These are phyloP conservation scores for Drosophila pseudoobscura DNA, from an alignment of 1,140 invertebrate species.

Conservation along the genomic window DNA sequence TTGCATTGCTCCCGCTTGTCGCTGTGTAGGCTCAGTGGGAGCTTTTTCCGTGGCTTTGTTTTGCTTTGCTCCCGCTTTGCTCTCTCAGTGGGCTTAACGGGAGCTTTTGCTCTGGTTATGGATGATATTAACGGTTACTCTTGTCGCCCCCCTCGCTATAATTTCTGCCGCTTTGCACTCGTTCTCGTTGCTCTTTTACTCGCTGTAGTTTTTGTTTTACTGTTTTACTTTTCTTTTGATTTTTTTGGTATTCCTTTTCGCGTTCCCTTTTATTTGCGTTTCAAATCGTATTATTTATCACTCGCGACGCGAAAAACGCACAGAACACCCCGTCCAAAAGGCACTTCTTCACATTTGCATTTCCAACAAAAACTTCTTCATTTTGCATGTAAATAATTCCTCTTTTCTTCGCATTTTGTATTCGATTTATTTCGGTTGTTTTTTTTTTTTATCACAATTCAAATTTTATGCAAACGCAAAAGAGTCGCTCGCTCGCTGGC, in stretches of 20 bases:
- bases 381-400: slow-evolving; percentile 62
- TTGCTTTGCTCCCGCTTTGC: slow-evolving; percentile 5
- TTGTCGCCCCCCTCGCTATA: neutral
- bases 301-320: slow-evolving; percentile 20
- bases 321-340: slow-evolving; percentile 48
- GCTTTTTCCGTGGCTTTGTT: slow-evolving; percentile 1
- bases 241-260: slow-evolving; percentile 2
- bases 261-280: slow-evolving; percentile 41
- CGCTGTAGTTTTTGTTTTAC: too few species aligned
- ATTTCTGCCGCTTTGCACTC: too few species aligned
- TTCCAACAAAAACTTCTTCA: slow-evolving; percentile 53
- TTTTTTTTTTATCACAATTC: slow-evolving; percentile 29
- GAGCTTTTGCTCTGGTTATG: too few species aligned
- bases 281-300: slow-evolving; percentile 61
- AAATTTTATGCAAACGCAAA: slow-evolving; percentile 24
- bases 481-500: too few species aligned
- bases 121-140: too few species aligned
- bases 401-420: slow-evolving; percentile 34
- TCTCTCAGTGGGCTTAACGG: too few species aligned
- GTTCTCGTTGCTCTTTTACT: slow-evolving; percentile 8
- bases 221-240: too few species aligned
- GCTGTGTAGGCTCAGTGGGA: neutral
- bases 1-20: slow-evolving; percentile 50
- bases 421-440: slow-evolving; percentile 17
- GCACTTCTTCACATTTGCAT: slow-evolving; percentile 69